Evolutionary conservation across 2,797 vertebrate species (phyloP), one percentile per base, ranked within the genome.

Genomic region (Cynopterus sphinx): DNA sequence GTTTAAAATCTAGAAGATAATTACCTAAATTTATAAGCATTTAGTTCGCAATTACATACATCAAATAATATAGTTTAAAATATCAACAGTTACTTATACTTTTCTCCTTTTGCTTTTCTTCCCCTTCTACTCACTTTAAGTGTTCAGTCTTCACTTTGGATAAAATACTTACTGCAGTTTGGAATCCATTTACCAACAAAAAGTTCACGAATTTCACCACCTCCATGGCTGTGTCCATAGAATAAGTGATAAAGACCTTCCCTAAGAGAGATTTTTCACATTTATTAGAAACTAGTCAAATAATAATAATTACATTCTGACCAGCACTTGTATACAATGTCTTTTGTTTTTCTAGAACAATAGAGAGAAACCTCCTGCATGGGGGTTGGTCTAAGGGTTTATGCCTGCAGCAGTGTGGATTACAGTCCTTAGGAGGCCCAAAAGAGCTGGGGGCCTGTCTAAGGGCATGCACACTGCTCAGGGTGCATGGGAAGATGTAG

Each of bases 191-290:
- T 96, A 98, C 98, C 17, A 98, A 98, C 92, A 99, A 98, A 97
- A 99, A 99, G 75, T 98, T 99, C 94, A 99, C 99, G 59, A 99
- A 99, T 73, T 98, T 98, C 92, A 99, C 92, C 74, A 99, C 99
- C 68, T 99, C 99, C 73, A 97, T 87, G 0, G 99, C 99, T 0
- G 98, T 98, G 94, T 99, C 99, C 98, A 99, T 97, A 0, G 99
- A 99, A 97, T 99, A 99, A 31, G 99, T 99, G 98, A 99, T 99
- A 94, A 99, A 99, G 95, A 99, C 98, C 71, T 99, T 99, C 63
- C 99, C 99, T 99, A 97, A 97, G 84, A 98, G 95, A 98, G 87
- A 97, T 74, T 24, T 39, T 84, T 87, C 39, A 28, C 43, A 75
- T 49, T 53, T 97, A 87, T 96, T 97, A 1, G 5, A 53, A 63